A percentile compares a stretch with the other conserved stretches of the same genome.
These are phyloP conservation scores for Radopholus similis DNA, from an alignment of 1,140 invertebrate genomes.

Conservation along the genomic window DNA sequence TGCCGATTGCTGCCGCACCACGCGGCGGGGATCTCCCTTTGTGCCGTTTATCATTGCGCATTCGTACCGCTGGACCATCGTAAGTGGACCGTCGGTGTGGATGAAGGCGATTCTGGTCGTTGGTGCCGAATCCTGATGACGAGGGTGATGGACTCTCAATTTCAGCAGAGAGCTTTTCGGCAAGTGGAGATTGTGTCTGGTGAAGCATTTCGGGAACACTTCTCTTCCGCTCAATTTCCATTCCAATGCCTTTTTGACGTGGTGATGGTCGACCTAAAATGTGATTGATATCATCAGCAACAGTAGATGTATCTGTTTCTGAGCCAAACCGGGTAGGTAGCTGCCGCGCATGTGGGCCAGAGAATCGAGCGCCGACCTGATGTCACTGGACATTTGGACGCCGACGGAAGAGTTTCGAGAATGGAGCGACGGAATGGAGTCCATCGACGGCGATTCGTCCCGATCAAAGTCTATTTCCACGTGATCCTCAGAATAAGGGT, in stretches of 20 bases:
- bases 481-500: conserved; percentile 26
- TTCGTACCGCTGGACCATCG: neutral
- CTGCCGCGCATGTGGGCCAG: neutral
- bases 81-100: neutral
- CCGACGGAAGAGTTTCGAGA: conserved; percentile 39
- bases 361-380: conserved; percentile 25
- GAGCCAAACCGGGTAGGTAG: neutral
- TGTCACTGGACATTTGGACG: conserved; percentile 20
- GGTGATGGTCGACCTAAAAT: too few species aligned
- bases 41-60: neutral
- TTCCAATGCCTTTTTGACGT: neutral
- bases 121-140: neutral
- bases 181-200: too few species aligned
- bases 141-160: neutral
- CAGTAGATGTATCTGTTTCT: too few species aligned
- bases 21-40: neutral
- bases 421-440: conserved; percentile 22
- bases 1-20: neutral
- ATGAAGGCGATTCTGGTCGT: neutral
- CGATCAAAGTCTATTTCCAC: conserved; percentile 40
- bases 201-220: conserved; percentile 19
- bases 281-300: too few species aligned
- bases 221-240: neutral
- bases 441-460: conserved; percentile 16
- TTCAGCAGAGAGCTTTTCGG: too few species aligned